Base-by-base conservation (phyloP, 2,113 vertebrate genomes). In the Scatophagus argus region DNA sequence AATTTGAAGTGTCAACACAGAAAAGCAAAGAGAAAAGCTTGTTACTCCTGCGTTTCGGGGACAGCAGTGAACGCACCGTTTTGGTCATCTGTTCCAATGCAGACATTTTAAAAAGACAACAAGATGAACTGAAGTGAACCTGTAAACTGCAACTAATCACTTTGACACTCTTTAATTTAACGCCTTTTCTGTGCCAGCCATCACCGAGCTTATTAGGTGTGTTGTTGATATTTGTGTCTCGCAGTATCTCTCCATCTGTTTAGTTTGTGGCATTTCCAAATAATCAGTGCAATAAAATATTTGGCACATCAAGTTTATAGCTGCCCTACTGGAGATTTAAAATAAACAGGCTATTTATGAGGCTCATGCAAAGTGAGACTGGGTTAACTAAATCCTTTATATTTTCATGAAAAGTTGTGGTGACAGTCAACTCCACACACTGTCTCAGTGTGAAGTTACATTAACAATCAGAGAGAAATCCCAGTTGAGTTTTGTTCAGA, bases 1-100 rank as follows among this genome's bases (percentile, higher is more conserved):
- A 58, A 52, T 86, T 72, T 84, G 34, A 81, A 85, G 77, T 65
- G 77, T 90, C 77, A 77, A 83, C 74, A 81, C 25, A 54, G 61
- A 72, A 81, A 17, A 52, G 51, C 64, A 68, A 73, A 55, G 36
- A 49, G 63, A 72, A 65, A 59, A 64, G 61, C 62, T 14, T 46
- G 47, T 79, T 54, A 59, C 56, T 54, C 51, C 65, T 47, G 49
- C 61, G 44, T 68, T 80, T 71, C 31, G 41, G 49, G 46, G 64
- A 74, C 55, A 27, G 69, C 51, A 55, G 66, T 75, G 79, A 70
- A 81, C 38, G 58, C 58, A 2, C 23, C 2, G 6, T 59, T 84
- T 56, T 32, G 79, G 69, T 29, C 63, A 60, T 49, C 55, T 62
- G 31, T 39, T 67, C 29, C 29, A 27, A 21, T n/a, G 60, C 41